Evolutionary conservation across 1,140 invertebrate genomes (phyloP), one percentile per base, ranked within the genome.

Genomic region (Schlechtendalia chinensis): DNA sequence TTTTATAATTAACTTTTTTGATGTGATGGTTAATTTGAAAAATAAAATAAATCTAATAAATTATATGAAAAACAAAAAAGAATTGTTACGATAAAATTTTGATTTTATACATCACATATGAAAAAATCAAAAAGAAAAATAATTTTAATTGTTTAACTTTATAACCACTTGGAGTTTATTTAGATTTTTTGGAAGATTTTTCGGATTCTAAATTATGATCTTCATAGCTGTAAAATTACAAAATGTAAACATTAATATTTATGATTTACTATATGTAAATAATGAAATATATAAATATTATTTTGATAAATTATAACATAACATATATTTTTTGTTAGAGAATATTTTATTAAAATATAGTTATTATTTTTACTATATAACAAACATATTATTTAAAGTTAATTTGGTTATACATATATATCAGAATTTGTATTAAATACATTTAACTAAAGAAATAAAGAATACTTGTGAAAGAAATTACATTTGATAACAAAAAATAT

Each of bases 141-240:
- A 71, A 50, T 1, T 45, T 24, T n/a, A 69, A 6, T 8, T 8
- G 32, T 39, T 39, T 39, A 39, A 39, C 32, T 72, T 54, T 27
- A 29, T 27, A 17, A 27, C 11, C 24, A 27, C n/a, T n/a, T n/a
- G n/a, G n/a, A 29, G 10, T n/a, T 29, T 54, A 72, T 53, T 72
- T 29, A 4, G 6, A 27, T 54, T 72, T 72, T 27, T 79, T 63
- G 54, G 74, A 77, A 47, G 56, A 10, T 2, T 79, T 24, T 50
- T 61, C 39, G 17, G 39, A 17, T 32, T 27, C 22, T 58, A 63
- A 63, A 50, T 61, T 27, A 63, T 79, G 75, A 79, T 79, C 75
- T 79, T 79, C 75, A 79, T 63, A 79, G 10, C 75, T 83, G 92
- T n/a, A 54, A 71, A 71, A 27, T 65, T 59, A 24, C 3, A 58